These are phyloP conservation scores for Saxidomus purpurata DNA, from an alignment of 1,140 invertebrate species.

Conservation along the genomic window DNA sequence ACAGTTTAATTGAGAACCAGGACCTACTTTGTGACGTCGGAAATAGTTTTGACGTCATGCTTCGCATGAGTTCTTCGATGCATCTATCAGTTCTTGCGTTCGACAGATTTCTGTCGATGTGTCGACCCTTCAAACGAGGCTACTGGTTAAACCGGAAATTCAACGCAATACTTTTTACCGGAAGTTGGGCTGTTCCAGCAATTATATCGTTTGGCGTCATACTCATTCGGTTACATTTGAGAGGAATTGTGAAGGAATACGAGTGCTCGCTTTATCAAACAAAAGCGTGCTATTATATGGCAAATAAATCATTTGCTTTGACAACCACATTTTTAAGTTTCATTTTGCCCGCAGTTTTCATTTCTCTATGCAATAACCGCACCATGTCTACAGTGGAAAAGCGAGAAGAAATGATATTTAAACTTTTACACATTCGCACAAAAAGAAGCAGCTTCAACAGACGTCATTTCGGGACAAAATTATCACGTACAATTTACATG, in stretches of 20 bases:
- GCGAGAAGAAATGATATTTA: constrained; percentile 1
- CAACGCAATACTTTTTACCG: background rate
- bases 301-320: constrained; percentile 13
- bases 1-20: background rate
- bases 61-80: background rate
- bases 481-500: constrained; percentile 26
- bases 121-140: constrained; percentile 21
- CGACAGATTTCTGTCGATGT: constrained; percentile 13
- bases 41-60: constrained; percentile 33
- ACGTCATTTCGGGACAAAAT: constrained; percentile 51
- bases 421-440: constrained; percentile 32
- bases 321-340: background rate
- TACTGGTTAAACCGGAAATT: background rate
- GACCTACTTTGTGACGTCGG: constrained; percentile 10
- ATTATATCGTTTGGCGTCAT: constrained; percentile 25
- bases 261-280: background rate
- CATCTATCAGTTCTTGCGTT: constrained; percentile 4
- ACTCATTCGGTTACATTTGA: background rate
- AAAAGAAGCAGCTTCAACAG: constrained; percentile 30
- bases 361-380: constrained; percentile 32
- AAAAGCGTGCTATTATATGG: constrained; percentile 5
- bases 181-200: constrained; percentile 6
- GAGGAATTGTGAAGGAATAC: background rate
- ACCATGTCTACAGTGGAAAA: constrained; percentile 11
- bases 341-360: constrained; percentile 9